A percentile compares a stretch with the other conserved stretches of the same genome.
Conservation (phyloP, 2,888 invertebrate species). For the Drosophila siamana region DNA sequence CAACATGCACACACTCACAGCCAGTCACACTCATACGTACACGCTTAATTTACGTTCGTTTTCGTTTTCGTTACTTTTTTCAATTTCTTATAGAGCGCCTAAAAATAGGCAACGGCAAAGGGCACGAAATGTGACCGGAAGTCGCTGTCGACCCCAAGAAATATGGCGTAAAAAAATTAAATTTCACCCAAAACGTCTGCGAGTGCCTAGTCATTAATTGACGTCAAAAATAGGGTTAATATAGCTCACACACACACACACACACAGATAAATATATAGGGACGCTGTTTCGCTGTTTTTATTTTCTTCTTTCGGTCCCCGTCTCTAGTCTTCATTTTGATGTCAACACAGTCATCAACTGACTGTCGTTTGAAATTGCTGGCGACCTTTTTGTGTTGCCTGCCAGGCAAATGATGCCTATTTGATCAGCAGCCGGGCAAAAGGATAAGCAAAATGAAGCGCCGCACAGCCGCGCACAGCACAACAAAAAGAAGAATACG, state of each 20-base stretch:
- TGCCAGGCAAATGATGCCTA: conserved; percentile 80
- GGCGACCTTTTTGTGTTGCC: conserved; percentile 71
- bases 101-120: conserved; percentile 68
- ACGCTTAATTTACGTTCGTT: conserved; percentile 46
- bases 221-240: conserved; percentile 80
- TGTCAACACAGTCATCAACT: conserved; percentile 80
- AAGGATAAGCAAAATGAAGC: conserved; percentile 76
- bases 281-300: conserved; percentile 33
- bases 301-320: not conserved
- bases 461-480: conserved; percentile 33
- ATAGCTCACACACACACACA: conserved; percentile 39
- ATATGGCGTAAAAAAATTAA: conserved; percentile 54
- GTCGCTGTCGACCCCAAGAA: conserved; percentile 61
- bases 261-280: conserved; percentile 33
- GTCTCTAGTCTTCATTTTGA: conserved; percentile 42
- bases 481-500: conserved; percentile 28
- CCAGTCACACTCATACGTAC: conserved; percentile 18
- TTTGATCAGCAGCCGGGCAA: conserved; percentile 76
- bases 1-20: conserved; percentile 24
- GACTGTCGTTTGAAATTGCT: conserved; percentile 80
- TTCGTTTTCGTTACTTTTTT: conserved; percentile 37
- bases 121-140: conserved; percentile 68
- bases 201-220: conserved; percentile 71
- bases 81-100: conserved; percentile 57
- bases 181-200: conserved; percentile 40